Evolutionary conservation across 2,113 vertebrate genomes (phyloP).

Genomic region (Todiramphus chloris): DNA sequence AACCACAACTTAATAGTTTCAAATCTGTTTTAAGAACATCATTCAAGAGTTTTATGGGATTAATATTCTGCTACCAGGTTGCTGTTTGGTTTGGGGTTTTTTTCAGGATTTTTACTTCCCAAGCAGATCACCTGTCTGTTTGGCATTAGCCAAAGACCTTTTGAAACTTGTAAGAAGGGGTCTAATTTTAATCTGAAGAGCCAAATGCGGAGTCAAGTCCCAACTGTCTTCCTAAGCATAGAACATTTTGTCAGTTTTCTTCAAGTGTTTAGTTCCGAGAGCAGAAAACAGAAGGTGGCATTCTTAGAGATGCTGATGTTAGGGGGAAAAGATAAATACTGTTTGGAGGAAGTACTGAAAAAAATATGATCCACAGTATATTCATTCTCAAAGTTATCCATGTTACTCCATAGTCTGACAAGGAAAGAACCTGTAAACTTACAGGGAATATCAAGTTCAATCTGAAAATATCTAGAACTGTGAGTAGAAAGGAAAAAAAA

Average conservation of each 20-base stretch:
- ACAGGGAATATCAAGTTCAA: not conserved
- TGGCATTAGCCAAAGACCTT: not conserved
- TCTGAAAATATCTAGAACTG: not conserved
- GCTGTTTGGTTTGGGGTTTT: not conserved
- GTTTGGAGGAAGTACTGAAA: not conserved
- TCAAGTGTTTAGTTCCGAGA: not conserved
- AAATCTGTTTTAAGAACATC: not conserved
- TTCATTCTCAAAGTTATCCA: not conserved
- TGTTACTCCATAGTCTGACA: not conserved
- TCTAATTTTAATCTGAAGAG: not conserved
- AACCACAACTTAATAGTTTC: not conserved
- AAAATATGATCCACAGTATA: not conserved
- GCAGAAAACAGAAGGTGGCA: not conserved
- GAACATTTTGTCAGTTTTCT: not conserved
- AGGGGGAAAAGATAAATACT: not conserved
- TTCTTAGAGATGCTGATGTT: not conserved
- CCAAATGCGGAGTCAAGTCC: not conserved
- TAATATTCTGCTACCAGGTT: not conserved
- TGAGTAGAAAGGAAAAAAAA: not conserved
- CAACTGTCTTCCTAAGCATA: not conserved
- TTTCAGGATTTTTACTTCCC: not conserved
- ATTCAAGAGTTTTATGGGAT: not conserved
- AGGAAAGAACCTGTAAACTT: not conserved
- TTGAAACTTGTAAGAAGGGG: not conserved
- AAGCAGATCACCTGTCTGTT: not conserved